Base-by-base conservation (phyloP, 2,888 invertebrate genomes). In the Archips xylosteana region DNA sequence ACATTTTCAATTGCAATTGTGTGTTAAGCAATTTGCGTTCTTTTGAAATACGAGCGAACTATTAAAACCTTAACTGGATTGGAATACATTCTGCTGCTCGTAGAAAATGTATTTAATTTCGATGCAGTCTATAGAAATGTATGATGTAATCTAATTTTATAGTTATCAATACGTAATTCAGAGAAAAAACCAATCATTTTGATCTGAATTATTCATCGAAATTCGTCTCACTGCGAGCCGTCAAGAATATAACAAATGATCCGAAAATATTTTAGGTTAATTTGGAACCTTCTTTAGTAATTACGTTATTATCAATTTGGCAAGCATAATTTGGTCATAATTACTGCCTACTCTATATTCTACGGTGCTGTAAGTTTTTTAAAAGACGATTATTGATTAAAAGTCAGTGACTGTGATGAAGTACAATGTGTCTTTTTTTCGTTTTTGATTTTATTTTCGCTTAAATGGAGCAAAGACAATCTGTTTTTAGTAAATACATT, bases 251-350 rank as follows among this genome's bases (percentile, higher is more conserved):
- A 88, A 94, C 87, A 91, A 92, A 92, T 93, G 92, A 92, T 89
- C 85, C 81, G 64, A 85, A 87, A 89, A 89, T 86, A 86, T 86
- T 86, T 84, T 80, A 79, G 80, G 82, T 84, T 84, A 83, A 86
- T 86, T 84, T 80, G 76, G 78, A 82, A 79, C 80, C 77, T 82
- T 79, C 85, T 87, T 87, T 86, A 87, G 87, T 91, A 88, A 90
- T 85, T 89, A 87, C 84, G 88, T 85, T 82, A 94, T 94, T 93
- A 94, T 91, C 91, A 89, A 94, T 94, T 94, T 93, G 89, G 92
- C 94, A 93, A 92, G 94, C 87, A 86, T 86, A 87, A 88, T 86
- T 88, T 78, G 78, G n/a, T 59, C 34, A 64, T 73, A 73, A 73
- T 73, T 73, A 69, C 47, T 49, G 39, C 63, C 32, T 68, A 54